A percentile compares a stretch with the other conserved stretches of the same genome.
phyloP scores from a whole-genome alignment of 2,888 invertebrate genomes.

The Andrena bucephala region DNA sequence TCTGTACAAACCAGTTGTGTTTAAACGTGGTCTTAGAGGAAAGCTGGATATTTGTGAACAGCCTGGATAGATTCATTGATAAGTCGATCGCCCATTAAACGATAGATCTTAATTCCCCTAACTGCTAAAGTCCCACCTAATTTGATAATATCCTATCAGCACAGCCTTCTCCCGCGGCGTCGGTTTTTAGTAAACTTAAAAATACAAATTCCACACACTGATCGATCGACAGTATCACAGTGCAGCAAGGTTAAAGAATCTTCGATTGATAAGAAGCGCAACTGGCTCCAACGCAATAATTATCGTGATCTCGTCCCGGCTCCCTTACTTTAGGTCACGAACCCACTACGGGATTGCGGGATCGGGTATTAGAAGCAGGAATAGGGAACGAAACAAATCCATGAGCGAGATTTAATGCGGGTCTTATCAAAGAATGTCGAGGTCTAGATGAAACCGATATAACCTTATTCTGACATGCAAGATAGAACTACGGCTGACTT shows the following conservation, averaged over 20 bases:
- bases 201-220: neutral
- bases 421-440: conserved; percentile 71
- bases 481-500: conserved; percentile 58
- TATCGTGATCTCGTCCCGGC: conserved; percentile 80
- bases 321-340: conserved; percentile 68
- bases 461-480: conserved; percentile 66
- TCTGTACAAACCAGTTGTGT: too few relatives aligned
- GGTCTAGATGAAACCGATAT: conserved; percentile 71
- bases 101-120: neutral
- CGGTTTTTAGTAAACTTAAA: neutral
- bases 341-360: conserved; percentile 73
- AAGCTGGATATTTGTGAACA: too few relatives aligned
- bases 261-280: conserved; percentile 73
- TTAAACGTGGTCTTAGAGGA: too few relatives aligned
- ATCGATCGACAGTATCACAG: conserved; percentile 34
- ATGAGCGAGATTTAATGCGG: conserved; percentile 72
- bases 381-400: conserved; percentile 64
- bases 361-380: conserved; percentile 75
- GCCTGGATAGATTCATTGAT: too few relatives aligned
- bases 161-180: neutral
- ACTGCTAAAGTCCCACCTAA: neutral
- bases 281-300: conserved; percentile 82
- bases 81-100: too few relatives aligned
- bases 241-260: conserved; percentile 47
- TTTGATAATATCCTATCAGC: neutral